Base-by-base conservation (phyloP, 2,113 vertebrate species). In the Tetraodon nigroviridis region DNA sequence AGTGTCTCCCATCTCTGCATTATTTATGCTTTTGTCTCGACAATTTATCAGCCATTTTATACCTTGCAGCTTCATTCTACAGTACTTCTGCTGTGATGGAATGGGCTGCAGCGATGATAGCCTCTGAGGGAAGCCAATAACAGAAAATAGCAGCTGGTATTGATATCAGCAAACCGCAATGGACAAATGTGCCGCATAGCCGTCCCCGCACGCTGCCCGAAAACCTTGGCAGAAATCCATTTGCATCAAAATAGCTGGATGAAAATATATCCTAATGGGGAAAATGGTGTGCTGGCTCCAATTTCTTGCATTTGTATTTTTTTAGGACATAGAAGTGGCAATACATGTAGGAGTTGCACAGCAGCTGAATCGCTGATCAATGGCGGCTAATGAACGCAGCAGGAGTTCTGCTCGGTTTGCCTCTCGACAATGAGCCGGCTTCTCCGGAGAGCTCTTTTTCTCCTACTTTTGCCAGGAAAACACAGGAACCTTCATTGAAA, bases 361-460 rank as follows among this genome's bases (percentile, higher is more conserved):
- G 78, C 53, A 56, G 76, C 77, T 67, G 76, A 84, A 79, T 81
- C 73, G 48, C 80, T 86, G 82, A 86, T 88, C 87, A 86, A 83
- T 87, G 74, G 78, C 78, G 81, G 76, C 85, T 88, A 88, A 89
- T 86, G 86, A 89, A 88, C 80, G 83, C 56, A 41, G 72, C 67
- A 75, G 78, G 84, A 84, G 87, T 84, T 86, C 69, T 74, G 80
- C 82, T 88, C 84, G 71, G 73, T 81, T 86, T 87, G 75, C 79
- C 79, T 64, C 82, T 78, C 67, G 63, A 81, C 77, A 77, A 79
- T 72, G 76, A 69, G 76, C 72, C 59, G 55, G 52, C 62, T 78
- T 73, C 80, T 83, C 79, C 60, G 47, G 59, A 81, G 79, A 79
- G 76, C 64, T 69, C 55, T 71, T 62, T 71, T 47, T 74, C 61